Evolutionary conservation across 1,140 invertebrate species (phyloP), one percentile per base, ranked within the genome.

Genomic region (Aphidius gifuensis): DNA sequence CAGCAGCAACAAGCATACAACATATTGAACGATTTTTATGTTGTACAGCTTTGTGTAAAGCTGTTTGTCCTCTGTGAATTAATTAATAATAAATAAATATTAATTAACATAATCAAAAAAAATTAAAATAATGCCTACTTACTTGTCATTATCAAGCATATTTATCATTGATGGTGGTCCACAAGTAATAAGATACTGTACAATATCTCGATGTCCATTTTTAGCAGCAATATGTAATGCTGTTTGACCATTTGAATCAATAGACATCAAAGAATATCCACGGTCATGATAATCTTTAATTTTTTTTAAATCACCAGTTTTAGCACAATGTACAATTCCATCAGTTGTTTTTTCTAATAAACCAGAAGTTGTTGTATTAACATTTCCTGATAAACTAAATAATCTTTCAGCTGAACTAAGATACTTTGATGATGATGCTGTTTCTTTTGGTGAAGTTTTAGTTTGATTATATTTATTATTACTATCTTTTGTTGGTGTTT

Each of bases 1-100:
- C 94, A n/a, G 91, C 92, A 40, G 92, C 92, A 47, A 97, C 92
- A 58, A 98, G 82, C 88, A 96, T 92, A 66, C 90, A 93, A 80
- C 93, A 96, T 66, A 97, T 90, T 48, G 89, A 91, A 51, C 92
- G 85, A 9, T 90, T 84, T 76, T 91, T 91, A 68, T 91, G 86
- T 65, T 88, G 86, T 2, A 92, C 93, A 39, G 94, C 95, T 78
- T 94, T 92, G 75, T 97, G 95, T 57, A 98, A 81, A 32, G 95
- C 93, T 45, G 94, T 96, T 80, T 97, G 93, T 48, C 93, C 93
- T 72, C 93, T 93, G 78, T 6, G 11, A 40, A 43, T 43, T 5
- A 56, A 21, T 21, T 3, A 9, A 32, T 11, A 9, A 43, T 2
- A 21, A 4, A 48, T 5, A n/a, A 39, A 40, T 60, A 43, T 57